Conservation (phyloP, 1,140 invertebrate genomes). For the Drosophila seguyi region DNA sequence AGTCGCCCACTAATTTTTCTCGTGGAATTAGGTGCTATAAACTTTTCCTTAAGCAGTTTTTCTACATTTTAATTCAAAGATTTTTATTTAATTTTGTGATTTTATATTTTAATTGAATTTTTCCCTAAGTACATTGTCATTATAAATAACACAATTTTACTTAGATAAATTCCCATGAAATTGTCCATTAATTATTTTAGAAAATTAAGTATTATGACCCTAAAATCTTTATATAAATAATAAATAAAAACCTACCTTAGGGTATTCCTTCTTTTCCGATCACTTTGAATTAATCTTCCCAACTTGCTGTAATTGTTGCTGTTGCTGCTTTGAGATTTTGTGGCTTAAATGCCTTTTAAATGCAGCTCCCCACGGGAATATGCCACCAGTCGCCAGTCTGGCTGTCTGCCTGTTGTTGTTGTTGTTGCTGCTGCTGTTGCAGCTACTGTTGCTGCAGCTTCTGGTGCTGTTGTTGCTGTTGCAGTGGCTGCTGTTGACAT, state of each 20-base stretch:
- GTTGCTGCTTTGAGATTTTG: conserved; percentile 70
- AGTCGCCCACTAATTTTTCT: background rate
- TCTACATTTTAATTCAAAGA: background rate
- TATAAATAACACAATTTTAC: too few relatives aligned
- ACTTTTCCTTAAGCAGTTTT: background rate
- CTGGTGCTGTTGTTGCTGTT: conserved; percentile 28
- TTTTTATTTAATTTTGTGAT: background rate
- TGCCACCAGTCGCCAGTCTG: conserved; percentile 72
- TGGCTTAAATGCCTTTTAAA: conserved; percentile 85
- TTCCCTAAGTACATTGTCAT: too few relatives aligned
- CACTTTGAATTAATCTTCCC: conserved; percentile 32
- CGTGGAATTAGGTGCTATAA: background rate
- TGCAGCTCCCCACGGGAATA: conserved; percentile 84
- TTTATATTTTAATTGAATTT: too few relatives aligned
- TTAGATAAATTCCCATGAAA: too few relatives aligned
- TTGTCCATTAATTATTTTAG: background rate
- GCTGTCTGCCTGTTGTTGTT: conserved; percentile 66
- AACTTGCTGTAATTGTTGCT: conserved; percentile 72
- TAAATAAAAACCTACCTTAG: background rate
- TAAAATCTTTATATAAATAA: background rate
- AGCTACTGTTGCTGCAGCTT: conserved; percentile 39
- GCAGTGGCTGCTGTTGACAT: conserved; percentile 73
- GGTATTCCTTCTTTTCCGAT: background rate
- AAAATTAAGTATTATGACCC: fast-evolving
- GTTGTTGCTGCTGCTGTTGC: conserved; percentile 29